Conservation (phyloP, 2,888 invertebrate genomes). For the Galerucella calmariensis region DNA sequence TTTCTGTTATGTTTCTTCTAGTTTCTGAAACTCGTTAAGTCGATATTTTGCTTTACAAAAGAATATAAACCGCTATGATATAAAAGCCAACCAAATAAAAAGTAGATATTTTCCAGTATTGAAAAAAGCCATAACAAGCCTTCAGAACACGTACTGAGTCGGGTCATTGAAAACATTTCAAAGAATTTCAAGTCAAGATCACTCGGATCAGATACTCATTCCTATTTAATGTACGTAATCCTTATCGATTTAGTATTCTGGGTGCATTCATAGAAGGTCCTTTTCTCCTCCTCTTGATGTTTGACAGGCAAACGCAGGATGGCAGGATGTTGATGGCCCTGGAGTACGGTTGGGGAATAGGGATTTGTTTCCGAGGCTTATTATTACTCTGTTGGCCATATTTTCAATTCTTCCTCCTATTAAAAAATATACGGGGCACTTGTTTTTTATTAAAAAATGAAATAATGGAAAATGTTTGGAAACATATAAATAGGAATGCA, state of each 20-base stretch:
- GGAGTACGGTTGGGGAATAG: constrained; percentile 40
- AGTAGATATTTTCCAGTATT: background rate
- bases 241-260: constrained; percentile 55
- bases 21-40: no score
- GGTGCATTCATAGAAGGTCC: constrained; percentile 47
- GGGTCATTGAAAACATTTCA: constrained; percentile 56
- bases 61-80: background rate
- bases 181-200: constrained; percentile 59
- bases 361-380: constrained; percentile 43
- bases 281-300: constrained; percentile 37
- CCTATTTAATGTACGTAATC: constrained; percentile 60
- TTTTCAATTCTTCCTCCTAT: constrained; percentile 12
- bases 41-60: background rate
- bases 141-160: constrained; percentile 17
- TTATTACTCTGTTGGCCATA: constrained; percentile 40
- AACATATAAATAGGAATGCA: no score
- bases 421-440: background rate
- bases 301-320: constrained; percentile 40
- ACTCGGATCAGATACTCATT: constrained; percentile 50
- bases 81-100: constrained; percentile 13
- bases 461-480: no score
- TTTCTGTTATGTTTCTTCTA: no score
- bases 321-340: constrained; percentile 41
- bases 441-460: background rate
- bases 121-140: constrained; percentile 25